phyloP scores from a whole-genome alignment of 2,113 vertebrate species.

The Ameiurus melas region DNA sequence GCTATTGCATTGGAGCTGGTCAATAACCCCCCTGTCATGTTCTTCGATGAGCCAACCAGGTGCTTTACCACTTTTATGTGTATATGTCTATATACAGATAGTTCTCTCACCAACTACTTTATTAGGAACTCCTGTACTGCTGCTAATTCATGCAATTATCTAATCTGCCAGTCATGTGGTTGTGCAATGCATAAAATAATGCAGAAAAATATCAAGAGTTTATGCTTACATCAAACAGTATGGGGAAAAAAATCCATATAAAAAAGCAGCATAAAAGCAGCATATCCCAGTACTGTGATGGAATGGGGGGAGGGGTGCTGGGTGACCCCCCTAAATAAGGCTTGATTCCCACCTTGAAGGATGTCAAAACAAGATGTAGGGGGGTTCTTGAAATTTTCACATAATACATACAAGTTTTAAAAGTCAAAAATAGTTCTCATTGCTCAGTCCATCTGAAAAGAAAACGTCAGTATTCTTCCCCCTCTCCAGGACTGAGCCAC shows the following conservation, averaged over 20 bases:
- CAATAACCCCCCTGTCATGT: constrained; percentile 98
- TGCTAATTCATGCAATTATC: not conserved
- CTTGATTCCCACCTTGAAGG: too few species aligned
- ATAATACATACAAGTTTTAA: too few species aligned
- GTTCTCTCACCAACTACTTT: not conserved
- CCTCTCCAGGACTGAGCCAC: too few species aligned
- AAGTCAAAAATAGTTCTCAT: too few species aligned
- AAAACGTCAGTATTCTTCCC: too few species aligned
- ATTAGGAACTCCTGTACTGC: not conserved
- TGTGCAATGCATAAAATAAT: not conserved
- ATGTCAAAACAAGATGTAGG: too few species aligned
- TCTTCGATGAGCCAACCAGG: constrained; percentile 99
- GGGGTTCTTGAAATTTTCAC: too few species aligned
- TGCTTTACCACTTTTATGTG: constrained; percentile 56
- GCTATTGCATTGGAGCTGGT: constrained; percentile 96
- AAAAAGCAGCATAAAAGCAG: too few species aligned
- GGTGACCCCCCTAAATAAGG: too few species aligned
- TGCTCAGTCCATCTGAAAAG: too few species aligned
- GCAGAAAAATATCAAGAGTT: not conserved
- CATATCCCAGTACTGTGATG: too few species aligned
- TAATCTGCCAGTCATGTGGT: not conserved
- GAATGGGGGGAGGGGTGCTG: too few species aligned
- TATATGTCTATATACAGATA: not conserved
- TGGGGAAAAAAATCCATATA: not conserved
- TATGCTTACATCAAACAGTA: not conserved